A percentile compares a stretch with the other conserved stretches of the same genome.
phyloP scores from a whole-genome alignment of 2,113 vertebrate genomes.

The Thomomys bottae region DNA sequence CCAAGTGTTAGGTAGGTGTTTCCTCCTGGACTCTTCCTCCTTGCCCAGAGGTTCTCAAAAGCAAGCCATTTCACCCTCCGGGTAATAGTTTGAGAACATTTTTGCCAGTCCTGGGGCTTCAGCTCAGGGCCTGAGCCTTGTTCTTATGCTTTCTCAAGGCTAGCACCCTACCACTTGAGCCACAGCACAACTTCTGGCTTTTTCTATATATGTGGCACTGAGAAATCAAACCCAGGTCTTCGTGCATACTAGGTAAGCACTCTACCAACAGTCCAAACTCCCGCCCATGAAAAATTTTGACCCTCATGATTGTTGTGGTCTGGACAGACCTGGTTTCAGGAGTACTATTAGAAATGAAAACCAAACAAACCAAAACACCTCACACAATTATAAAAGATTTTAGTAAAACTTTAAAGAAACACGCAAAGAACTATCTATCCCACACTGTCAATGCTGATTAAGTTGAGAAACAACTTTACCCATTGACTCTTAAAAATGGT shows the following conservation, averaged over 20 bases:
- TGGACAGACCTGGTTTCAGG: not conserved
- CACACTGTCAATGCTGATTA: not conserved
- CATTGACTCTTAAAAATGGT: not conserved
- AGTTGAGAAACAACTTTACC: not conserved
- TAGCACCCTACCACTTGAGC: no score
- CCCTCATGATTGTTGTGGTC: not conserved
- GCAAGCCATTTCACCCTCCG: not conserved
- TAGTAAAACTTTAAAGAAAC: no score
- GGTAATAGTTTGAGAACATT: not conserved
- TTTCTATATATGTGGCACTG: no score
- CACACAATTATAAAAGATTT: not conserved
- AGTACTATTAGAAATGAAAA: no score
- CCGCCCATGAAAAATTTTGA: no score
- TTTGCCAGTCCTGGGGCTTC: no score
- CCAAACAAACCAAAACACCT: fast-evolving
- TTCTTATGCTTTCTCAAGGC: no score
- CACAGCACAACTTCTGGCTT: no score
- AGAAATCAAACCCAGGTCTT: no score
- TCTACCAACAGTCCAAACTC: no score
- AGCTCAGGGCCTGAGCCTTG: no score
- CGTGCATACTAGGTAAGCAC: no score
- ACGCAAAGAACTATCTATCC: not conserved
- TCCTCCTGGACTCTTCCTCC: not conserved
- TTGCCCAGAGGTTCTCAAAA: fast-evolving
- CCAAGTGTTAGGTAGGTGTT: not conserved